phyloP scores from a whole-genome alignment of 2,797 vertebrate species.

The Onychomys arenicola region DNA sequence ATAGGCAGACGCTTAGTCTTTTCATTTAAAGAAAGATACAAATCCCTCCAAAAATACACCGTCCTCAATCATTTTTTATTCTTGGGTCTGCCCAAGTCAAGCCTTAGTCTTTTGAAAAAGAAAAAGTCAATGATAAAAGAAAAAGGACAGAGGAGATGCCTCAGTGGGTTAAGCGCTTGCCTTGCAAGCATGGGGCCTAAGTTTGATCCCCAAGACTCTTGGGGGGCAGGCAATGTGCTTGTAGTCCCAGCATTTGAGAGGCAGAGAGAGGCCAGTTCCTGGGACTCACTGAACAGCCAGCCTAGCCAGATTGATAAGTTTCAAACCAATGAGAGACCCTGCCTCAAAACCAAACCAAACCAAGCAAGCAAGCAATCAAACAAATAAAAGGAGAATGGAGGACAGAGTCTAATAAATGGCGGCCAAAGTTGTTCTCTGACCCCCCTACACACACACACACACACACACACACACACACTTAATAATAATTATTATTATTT shows the following conservation, averaged over 20 bases:
- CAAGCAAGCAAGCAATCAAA: not conserved
- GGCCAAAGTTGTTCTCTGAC: not conserved
- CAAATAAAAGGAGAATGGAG: not conserved
- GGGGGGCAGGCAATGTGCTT: not conserved
- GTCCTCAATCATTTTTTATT: conserved; percentile 54
- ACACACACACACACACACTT: not conserved
- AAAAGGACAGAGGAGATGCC: not conserved
- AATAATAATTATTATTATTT: no score
- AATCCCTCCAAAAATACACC: conserved; percentile 17
- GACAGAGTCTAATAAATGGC: not conserved
- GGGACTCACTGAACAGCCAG: not conserved
- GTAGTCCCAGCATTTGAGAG: not conserved
- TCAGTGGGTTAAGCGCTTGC: not conserved
- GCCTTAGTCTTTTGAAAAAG: conserved; percentile 3
- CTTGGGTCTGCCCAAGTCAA: conserved; percentile 46
- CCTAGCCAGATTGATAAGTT: not conserved
- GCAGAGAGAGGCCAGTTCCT: not conserved
- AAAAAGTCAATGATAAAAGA: not conserved
- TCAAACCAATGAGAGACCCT: not conserved
- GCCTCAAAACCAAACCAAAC: not conserved
- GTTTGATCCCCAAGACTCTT: not conserved
- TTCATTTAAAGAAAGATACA: conserved; percentile 57
- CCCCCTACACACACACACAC: not conserved
- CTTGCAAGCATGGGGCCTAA: no score
- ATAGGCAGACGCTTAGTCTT: conserved; percentile 10